Evolutionary conservation across 2,113 vertebrate species (phyloP).

Genomic region (Megaleporinus macrocephalus): DNA sequence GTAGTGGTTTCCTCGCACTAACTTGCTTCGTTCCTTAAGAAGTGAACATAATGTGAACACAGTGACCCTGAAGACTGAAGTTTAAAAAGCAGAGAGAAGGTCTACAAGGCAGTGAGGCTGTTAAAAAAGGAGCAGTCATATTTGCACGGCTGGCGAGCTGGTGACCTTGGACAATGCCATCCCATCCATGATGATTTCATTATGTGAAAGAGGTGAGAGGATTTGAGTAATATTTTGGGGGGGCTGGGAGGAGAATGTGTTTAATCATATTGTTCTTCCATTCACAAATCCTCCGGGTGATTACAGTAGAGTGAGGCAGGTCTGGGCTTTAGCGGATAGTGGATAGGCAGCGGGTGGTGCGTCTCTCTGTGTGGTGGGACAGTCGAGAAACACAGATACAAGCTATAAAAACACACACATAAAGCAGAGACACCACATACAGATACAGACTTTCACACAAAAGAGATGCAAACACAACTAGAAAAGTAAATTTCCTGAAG

Average conservation of each 20-base stretch:
- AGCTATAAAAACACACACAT: not conserved
- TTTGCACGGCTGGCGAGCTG: not conserved
- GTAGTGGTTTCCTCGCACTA: too few relatives aligned
- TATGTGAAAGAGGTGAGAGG: constrained; percentile 38
- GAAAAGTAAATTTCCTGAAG: too few relatives aligned
- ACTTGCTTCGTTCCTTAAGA: too few relatives aligned
- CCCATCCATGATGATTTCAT: constrained; percentile 26
- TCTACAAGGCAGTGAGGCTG: not conserved
- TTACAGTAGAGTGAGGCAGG: constrained; percentile 38
- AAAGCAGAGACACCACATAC: too few relatives aligned
- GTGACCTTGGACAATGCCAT: constrained; percentile 40
- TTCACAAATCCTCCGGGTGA: constrained; percentile 53
- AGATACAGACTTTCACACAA: too few relatives aligned
- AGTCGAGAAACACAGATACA: not conserved
- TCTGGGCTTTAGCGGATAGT: constrained; percentile 29
- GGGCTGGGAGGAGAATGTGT: constrained; percentile 22
- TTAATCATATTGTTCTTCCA: constrained; percentile 55
- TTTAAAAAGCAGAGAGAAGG: too few relatives aligned
- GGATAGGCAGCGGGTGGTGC: constrained; percentile 17
- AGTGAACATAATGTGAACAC: too few relatives aligned
- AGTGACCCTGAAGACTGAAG: not conserved
- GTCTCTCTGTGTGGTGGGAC: constrained; percentile 1
- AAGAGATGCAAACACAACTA: too few relatives aligned
- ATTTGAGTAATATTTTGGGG: constrained; percentile 37
- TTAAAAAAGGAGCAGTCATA: not conserved